phyloP scores from a whole-genome alignment of 2,888 invertebrate species.

The Miltochrista miniata region DNA sequence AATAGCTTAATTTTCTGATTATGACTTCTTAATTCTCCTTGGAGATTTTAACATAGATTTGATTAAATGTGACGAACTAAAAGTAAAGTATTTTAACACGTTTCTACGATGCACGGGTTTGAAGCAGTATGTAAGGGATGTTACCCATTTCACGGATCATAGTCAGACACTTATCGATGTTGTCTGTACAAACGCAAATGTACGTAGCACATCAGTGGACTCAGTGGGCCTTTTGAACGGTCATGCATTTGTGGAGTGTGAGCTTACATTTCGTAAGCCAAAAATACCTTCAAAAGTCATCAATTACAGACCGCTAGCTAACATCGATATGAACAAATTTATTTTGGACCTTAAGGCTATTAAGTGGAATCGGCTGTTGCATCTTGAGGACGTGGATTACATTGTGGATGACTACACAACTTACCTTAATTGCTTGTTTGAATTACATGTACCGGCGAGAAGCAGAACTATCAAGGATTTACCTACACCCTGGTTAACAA shows the following conservation, averaged over 20 bases:
- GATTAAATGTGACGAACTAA: neutral
- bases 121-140: neutral
- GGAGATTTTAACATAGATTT: constrained; percentile 3
- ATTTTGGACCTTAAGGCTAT: neutral
- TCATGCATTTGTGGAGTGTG: constrained; percentile 5
- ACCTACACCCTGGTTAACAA: too few species aligned
- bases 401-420: constrained; percentile 1
- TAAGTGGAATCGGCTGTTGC: neutral
- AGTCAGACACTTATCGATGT: neutral
- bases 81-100: neutral
- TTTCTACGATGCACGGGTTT: neutral
- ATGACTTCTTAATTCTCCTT: neutral
- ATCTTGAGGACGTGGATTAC: neutral
- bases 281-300: neutral
- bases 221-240: neutral
- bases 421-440: neutral
- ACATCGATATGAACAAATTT: neutral
- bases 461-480: too few species aligned
- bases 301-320: constrained; percentile 3
- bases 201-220: neutral
- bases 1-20: neutral
- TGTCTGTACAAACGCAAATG: constrained; percentile 4
- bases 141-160: neutral
- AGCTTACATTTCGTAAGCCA: neutral
- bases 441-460: too few species aligned